These are phyloP conservation scores for Paedocypris micromegethes DNA, from an alignment of 2,797 vertebrate genomes.

Conservation along the genomic window DNA sequence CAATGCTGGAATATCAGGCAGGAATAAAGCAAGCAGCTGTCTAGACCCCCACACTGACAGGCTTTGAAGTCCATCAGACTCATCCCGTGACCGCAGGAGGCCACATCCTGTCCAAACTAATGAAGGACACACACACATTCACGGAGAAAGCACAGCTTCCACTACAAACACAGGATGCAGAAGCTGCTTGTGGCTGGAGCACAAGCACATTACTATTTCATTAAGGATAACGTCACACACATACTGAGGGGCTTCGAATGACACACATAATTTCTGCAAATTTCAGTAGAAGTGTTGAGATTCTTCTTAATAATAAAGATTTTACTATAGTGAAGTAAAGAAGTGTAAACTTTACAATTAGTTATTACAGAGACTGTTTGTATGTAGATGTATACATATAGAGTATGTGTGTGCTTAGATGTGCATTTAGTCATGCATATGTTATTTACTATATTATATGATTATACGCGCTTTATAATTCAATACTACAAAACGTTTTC, in stretches of 20 bases:
- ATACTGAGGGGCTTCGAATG: conserved; percentile 9
- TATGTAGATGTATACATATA: too few species aligned
- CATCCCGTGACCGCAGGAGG: conserved; percentile 42
- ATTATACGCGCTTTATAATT: too few species aligned
- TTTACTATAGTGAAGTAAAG: too few species aligned
- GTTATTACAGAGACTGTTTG: too few species aligned
- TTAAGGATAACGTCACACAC: conserved; percentile 59
- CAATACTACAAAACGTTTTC: too few species aligned
- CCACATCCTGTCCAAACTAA: conserved; percentile 48
- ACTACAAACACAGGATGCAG: conserved; percentile 53
- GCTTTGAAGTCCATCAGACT: conserved; percentile 57
- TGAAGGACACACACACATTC: conserved; percentile 5
- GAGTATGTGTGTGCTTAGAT: too few species aligned
- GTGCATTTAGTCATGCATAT: too few species aligned
- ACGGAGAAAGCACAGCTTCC: conserved; percentile 1
- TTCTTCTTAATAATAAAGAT: not conserved
- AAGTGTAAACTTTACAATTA: too few species aligned
- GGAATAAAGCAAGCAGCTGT: conserved; percentile 21
- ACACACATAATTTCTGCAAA: not conserved
- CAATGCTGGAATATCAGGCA: conserved; percentile 5
- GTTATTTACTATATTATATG: too few species aligned
- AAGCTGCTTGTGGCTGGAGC: conserved; percentile 61
- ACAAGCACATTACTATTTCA: conserved; percentile 68
- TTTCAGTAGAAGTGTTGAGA: not conserved
- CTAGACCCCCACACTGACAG: conserved; percentile 46